These are phyloP conservation scores for Diarsia brunnea DNA, from an alignment of 2,888 invertebrate species.

Conservation along the genomic window DNA sequence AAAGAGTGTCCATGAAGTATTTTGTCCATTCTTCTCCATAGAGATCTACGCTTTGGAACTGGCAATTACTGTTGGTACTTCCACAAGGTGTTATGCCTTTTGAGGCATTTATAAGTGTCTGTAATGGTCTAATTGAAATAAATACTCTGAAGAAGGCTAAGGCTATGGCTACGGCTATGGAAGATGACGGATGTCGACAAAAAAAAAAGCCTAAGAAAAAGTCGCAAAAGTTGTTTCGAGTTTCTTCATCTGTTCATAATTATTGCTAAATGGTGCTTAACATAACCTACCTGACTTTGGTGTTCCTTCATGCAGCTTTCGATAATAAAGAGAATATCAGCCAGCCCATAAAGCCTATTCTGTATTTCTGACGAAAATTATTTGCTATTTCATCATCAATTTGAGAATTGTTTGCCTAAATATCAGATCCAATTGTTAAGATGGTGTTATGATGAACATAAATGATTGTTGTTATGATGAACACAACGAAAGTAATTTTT, in stretches of 20 bases:
- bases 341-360: not conserved
- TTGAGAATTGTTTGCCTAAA: not conserved
- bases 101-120: too few relatives aligned
- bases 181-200: not conserved
- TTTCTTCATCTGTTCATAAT: not conserved
- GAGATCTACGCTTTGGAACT: too few relatives aligned
- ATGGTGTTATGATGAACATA: too few relatives aligned
- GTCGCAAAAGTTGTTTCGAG: not conserved
- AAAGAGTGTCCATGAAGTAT: too few relatives aligned
- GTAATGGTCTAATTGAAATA: too few relatives aligned
- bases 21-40: too few relatives aligned
- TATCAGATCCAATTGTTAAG: not conserved
- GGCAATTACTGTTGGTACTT: too few relatives aligned
- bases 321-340: not conserved
- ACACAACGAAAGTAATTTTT: too few relatives aligned
- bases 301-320: not conserved
- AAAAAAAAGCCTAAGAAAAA: too few relatives aligned
- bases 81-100: too few relatives aligned
- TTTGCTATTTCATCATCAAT: not conserved
- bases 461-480: too few relatives aligned
- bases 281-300: not conserved
- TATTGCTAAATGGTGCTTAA: not conserved
- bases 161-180: not conserved
- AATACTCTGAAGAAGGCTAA: too few relatives aligned
- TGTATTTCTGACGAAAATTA: not conserved